Conservation (phyloP, 1,140 invertebrate species). For the Pomacea maculata region DNA sequence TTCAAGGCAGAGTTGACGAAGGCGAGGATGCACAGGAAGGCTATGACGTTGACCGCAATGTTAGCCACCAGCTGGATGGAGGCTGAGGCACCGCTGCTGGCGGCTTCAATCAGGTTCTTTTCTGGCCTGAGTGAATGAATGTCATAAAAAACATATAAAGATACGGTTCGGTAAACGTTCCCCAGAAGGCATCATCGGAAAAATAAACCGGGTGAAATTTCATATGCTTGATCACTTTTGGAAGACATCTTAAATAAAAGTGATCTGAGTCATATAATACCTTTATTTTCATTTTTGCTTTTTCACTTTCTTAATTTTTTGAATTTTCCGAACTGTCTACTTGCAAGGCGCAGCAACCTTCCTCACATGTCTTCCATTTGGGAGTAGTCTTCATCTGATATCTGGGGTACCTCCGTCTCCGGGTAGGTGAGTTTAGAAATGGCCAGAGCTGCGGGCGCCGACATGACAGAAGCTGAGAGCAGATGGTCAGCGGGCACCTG, state of each 20-base stretch:
- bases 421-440: conserved; percentile 91
- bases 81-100: conserved; percentile 83
- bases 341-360: too few species aligned
- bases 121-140: conserved; percentile 72
- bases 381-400: conserved; percentile 33
- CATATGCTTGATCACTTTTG: too few species aligned
- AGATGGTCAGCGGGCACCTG: conserved; percentile 66
- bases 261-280: too few species aligned
- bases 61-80: conserved; percentile 85
- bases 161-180: too few species aligned
- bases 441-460: conserved; percentile 89
- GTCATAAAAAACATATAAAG: too few species aligned
- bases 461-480: conserved; percentile 94
- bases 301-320: too few species aligned
- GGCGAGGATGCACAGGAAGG: conserved; percentile 86
- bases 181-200: too few species aligned
- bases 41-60: conserved; percentile 91
- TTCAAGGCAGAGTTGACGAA: conserved; percentile 83
- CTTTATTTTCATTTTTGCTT: too few species aligned
- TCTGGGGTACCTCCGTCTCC: conserved; percentile 68
- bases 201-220: too few species aligned
- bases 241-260: too few species aligned
- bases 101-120: conserved; percentile 86
- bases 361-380: conserved; percentile 42
- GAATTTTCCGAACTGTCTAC: too few species aligned